Percentiles rank a stretch among this genome's conserved stretches.
These are phyloP conservation scores for Nymphalis urticae DNA, from an alignment of 2,888 invertebrate genomes.

Conservation along the genomic window DNA sequence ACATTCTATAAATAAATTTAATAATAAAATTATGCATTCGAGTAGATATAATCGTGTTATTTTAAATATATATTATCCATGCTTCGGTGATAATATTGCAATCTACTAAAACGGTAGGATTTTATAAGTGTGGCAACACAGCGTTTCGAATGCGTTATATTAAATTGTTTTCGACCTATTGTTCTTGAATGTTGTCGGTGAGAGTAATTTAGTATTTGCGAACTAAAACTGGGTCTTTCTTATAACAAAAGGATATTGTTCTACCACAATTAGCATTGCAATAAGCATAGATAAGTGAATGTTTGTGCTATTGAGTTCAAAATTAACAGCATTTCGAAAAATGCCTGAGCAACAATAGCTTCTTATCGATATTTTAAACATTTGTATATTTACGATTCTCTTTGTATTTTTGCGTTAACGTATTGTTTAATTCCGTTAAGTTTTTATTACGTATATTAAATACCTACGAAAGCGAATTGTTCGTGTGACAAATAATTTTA, in stretches of 20 bases:
- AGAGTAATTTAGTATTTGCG: constrained; percentile 45
- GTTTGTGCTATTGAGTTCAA: constrained; percentile 56
- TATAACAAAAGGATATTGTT: constrained; percentile 78
- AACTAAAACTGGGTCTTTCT: constrained; percentile 73
- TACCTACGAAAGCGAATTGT: neutral
- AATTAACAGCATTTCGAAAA: constrained; percentile 37
- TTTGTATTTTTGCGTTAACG: constrained; percentile 20
- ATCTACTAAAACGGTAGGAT: too few relatives aligned
- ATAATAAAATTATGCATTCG: neutral
- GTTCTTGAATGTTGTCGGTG: constrained; percentile 38
- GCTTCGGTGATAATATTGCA: too few relatives aligned
- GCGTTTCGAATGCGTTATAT: constrained; percentile 28
- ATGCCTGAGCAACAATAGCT: constrained; percentile 32
- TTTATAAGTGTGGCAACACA: constrained; percentile 9
- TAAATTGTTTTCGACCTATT: constrained; percentile 32
- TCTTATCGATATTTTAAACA: constrained; percentile 30
- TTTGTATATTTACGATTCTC: constrained; percentile 23
- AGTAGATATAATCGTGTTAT: constrained; percentile 9
- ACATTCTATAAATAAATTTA: too few relatives aligned
- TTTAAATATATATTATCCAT: neutral
- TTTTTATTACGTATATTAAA: neutral
- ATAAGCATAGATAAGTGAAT: constrained; percentile 75
- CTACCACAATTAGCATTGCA: constrained; percentile 71
- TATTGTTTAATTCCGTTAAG: constrained; percentile 17
- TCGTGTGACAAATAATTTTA: neutral